Evolutionary conservation across 2,797 vertebrate species (phyloP).

Genomic region (Onychomys leucogaster): DNA sequence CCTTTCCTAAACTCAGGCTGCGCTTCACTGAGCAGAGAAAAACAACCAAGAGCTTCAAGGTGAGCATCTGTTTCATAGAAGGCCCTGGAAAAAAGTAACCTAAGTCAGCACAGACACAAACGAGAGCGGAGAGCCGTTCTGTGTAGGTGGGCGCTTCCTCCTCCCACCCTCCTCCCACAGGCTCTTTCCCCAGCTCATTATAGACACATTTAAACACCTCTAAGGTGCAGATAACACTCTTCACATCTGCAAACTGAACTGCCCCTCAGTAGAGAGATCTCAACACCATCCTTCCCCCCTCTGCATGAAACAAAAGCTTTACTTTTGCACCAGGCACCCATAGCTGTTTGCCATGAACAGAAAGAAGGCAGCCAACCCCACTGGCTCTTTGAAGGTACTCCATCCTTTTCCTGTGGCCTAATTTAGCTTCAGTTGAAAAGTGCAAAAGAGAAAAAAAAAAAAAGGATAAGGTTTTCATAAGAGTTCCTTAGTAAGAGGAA

Average conservation of each 20-base stretch:
- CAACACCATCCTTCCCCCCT: slow-evolving; percentile 62
- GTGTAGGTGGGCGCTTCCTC: slow-evolving; percentile 57
- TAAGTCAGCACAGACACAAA: slow-evolving; percentile 58
- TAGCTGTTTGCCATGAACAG: slow-evolving; percentile 85
- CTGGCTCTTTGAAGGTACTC: slow-evolving; percentile 84
- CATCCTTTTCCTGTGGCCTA: slow-evolving; percentile 87
- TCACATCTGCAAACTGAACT: slow-evolving; percentile 58
- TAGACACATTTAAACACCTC: neutral
- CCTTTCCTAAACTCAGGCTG: neutral
- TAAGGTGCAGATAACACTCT: slow-evolving; percentile 33
- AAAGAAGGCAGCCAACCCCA: slow-evolving; percentile 80
- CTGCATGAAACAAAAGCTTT: slow-evolving; percentile 79
- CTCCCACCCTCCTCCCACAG: slow-evolving; percentile 53
- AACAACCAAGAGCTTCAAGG: neutral
- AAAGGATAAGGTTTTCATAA: slow-evolving; percentile 58
- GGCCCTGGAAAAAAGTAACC: slow-evolving; percentile 60
- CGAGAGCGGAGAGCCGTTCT: neutral
- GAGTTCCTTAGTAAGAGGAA: slow-evolving; percentile 18
- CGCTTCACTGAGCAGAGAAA: slow-evolving; percentile 41
- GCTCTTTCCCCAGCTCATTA: slow-evolving; percentile 51
- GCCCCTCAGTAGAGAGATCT: slow-evolving; percentile 66
- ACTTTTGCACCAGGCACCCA: slow-evolving; percentile 73
- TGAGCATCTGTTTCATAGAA: neutral
- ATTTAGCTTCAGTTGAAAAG: slow-evolving; percentile 83
- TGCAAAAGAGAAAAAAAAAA: slow-evolving; percentile 73